Percentiles rank a stretch among this genome's conserved stretches.
phyloP scores from a whole-genome alignment of 2,888 invertebrate species.

The Cactoblastis cactorum region DNA sequence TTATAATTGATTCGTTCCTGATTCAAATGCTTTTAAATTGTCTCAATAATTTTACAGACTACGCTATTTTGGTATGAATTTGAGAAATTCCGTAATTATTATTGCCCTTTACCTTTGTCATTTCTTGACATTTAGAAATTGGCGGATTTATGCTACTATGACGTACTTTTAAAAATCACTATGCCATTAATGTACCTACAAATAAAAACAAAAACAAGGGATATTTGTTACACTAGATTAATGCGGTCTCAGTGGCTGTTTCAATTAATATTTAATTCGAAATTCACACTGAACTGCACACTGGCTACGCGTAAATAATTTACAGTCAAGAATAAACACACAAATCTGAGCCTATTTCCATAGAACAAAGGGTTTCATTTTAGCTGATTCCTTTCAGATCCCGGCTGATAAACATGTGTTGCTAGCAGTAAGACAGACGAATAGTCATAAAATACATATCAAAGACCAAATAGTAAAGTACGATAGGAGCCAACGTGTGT shows the following conservation, averaged over 20 bases:
- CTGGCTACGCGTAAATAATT: constrained; percentile 49
- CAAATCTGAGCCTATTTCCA: not conserved
- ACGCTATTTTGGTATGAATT: not conserved
- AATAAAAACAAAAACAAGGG: constrained; percentile 36
- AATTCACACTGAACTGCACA: constrained; percentile 58
- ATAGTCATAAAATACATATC: constrained; percentile 88
- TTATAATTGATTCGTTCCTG: constrained; percentile 12
- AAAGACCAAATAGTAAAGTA: constrained; percentile 88
- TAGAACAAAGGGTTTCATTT: constrained; percentile 15
- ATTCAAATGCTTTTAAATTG: constrained; percentile 4
- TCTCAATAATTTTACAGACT: not conserved
- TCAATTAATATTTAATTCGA: constrained; percentile 64
- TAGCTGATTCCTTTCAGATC: constrained; percentile 53
- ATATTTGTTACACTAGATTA: constrained; percentile 26
- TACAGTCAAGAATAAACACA: not conserved
- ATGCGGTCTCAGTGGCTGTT: constrained; percentile 49
- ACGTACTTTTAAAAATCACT: no score
- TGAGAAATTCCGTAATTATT: not conserved
- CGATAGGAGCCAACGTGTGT: constrained; percentile 85
- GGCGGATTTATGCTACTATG: no score
- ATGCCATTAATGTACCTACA: constrained; percentile 11
- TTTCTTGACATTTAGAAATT: not conserved
- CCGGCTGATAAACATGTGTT: constrained; percentile 87
- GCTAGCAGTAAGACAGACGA: constrained; percentile 86
- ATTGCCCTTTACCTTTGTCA: not conserved